phyloP scores from a whole-genome alignment of 2,113 vertebrate species.

The Gambusia affinis region DNA sequence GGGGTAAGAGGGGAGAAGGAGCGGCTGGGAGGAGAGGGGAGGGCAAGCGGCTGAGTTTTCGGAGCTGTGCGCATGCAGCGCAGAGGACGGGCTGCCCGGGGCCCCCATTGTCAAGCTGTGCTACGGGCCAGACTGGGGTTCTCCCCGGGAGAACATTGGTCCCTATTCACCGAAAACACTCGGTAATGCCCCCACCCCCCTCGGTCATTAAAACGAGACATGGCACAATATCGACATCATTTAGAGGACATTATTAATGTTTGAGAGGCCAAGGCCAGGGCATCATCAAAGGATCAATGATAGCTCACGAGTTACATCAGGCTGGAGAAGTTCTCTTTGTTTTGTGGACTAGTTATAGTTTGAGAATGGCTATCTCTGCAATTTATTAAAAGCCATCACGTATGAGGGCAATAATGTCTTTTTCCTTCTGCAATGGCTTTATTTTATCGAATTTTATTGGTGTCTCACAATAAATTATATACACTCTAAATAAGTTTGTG shows the following conservation, averaged over 20 bases:
- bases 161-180: constrained; percentile 84
- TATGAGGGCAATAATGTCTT: too few species aligned
- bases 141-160: constrained; percentile 88
- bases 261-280: constrained; percentile 58
- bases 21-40: constrained; percentile 77
- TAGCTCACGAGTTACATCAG: constrained; percentile 25
- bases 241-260: constrained; percentile 81
- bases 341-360: constrained; percentile 13
- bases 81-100: constrained; percentile 82
- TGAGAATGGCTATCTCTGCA: constrained; percentile 46
- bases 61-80: constrained; percentile 49
- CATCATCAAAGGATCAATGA: constrained; percentile 18
- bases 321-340: not conserved
- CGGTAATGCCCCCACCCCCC: constrained; percentile 76
- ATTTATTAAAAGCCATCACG: constrained; percentile 20
- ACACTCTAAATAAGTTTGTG: too few species aligned
- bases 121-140: constrained; percentile 86
- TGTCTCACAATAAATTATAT: too few species aligned
- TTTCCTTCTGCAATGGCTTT: too few species aligned
- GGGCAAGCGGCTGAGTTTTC: constrained; percentile 57
- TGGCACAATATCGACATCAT: constrained; percentile 79
- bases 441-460: too few species aligned
- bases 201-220: constrained; percentile 80
- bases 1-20: constrained; percentile 74
- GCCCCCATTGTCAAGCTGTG: constrained; percentile 85